phyloP scores from a whole-genome alignment of 2,113 vertebrate species.

The Murina feae region DNA sequence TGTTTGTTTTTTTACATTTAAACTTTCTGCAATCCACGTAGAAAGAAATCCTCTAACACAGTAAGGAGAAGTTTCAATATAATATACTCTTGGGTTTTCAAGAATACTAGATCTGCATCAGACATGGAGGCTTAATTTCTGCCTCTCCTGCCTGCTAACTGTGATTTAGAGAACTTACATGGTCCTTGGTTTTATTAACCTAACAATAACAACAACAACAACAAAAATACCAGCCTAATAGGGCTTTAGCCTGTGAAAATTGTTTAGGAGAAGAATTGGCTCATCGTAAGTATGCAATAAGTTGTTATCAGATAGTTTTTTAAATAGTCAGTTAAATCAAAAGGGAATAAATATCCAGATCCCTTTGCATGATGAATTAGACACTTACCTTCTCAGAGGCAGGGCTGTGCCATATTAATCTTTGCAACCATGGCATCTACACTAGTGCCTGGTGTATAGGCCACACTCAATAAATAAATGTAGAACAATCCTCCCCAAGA shows the following conservation, averaged over 20 bases:
- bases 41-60: neutral
- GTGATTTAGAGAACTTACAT: neutral
- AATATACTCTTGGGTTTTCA: neutral
- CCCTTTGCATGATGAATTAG: neutral
- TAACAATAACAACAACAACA: neutral
- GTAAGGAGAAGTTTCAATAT: neutral
- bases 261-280: neutral
- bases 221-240: neutral
- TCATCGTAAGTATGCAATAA: neutral
- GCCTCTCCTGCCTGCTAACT: neutral
- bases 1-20: neutral
- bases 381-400: neutral
- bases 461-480: neutral
- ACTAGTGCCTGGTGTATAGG: accelerated
- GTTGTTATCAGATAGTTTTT: neutral
- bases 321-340: neutral
- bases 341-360: neutral
- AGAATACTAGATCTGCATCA: neutral
- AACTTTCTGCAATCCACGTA: neutral
- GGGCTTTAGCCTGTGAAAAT: neutral
- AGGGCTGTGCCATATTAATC: neutral
- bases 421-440: neutral
- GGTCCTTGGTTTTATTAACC: neutral
- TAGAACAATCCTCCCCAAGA: neutral
- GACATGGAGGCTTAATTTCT: neutral